Base-by-base conservation (phyloP, 2,888 invertebrate genomes). In the Dascillus cervinus region DNA sequence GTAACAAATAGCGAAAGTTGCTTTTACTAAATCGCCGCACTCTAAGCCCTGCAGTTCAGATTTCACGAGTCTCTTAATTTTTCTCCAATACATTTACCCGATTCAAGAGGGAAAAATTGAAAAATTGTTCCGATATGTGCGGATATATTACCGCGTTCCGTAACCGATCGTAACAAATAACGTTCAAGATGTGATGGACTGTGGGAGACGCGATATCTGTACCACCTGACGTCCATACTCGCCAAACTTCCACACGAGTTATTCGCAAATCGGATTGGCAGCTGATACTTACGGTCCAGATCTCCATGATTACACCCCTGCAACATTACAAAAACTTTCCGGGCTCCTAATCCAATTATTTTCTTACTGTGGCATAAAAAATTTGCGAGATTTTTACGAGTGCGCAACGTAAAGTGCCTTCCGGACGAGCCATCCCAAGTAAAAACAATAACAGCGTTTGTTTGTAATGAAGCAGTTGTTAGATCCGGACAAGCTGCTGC, bases 141-240 rank as follows among this genome's bases (percentile, higher is more conserved):
- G 29, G 50, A 50, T 51, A 46, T 42, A 44, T 48, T 44, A 46
- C 39, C 43, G 43, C 46, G 35, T 35, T 24, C 48, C 43, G 40
- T 44, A 48, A 45, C 42, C 45, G 52, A 49, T 49, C 52, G 49
- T 50, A 49, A 52, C 52, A 51, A 52, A 55, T 53, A 52, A 49
- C 53, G 43, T 44, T 49, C 44, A 44, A 50, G 48, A 50, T 49
- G 53, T 60, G 60, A 60, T 60, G 53, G 52, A 60, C 56, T 55
- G 58, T 60, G 60, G 53, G 60, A 60, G 51, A 49, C 50, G 43
- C 46, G 34, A 41, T 51, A 50, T 54, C 49, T 45, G 43, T 42
- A 41, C 39, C 58, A 58, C 51, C 60, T 58, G 58, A 35, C 44
- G 41, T 47, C 44, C 42, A 48, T 17, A 17, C 17, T 50, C 52